A percentile compares a stretch with the other conserved stretches of the same genome.
Conservation (phyloP, 1,140 invertebrate species). For the Zaprionus camerounensis region DNA sequence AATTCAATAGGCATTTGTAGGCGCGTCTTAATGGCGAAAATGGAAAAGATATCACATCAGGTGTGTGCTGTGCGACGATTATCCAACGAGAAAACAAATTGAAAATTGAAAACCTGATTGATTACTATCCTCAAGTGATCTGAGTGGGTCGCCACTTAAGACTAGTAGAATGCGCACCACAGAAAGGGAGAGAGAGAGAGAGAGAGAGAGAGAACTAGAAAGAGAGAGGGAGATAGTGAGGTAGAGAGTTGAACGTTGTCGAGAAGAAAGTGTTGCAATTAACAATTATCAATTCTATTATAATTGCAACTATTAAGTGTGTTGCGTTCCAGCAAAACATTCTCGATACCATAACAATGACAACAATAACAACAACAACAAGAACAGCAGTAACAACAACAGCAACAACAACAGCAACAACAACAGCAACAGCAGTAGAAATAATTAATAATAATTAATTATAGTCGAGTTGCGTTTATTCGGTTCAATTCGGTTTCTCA, state of each 20-base stretch:
- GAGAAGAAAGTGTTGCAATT: constrained; percentile 66
- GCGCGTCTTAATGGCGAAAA: constrained; percentile 77
- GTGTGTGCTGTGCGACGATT: background rate
- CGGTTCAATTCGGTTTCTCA: constrained; percentile 5
- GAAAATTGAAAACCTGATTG: constrained; percentile 59
- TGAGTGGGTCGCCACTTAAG: constrained; percentile 8
- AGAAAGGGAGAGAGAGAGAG: constrained; percentile 30
- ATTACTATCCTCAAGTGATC: constrained; percentile 36
- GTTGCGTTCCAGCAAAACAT: constrained; percentile 7
- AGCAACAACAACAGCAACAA: background rate
- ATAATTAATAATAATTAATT: constrained; percentile 32
- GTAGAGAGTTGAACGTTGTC: background rate
- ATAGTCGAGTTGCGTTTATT: constrained; percentile 7
- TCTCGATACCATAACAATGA: constrained; percentile 8
- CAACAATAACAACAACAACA: constrained; percentile 10
- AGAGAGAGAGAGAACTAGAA: background rate
- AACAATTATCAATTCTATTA: constrained; percentile 57
- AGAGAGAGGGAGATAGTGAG: background rate
- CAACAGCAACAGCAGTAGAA: background rate
- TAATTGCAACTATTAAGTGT: constrained; percentile 70
- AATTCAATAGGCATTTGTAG: constrained; percentile 74
- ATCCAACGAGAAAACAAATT: constrained; percentile 40
- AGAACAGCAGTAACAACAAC: constrained; percentile 5
- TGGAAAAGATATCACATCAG: constrained; percentile 66
- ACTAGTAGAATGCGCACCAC: constrained; percentile 6